Percentiles rank a stretch among this genome's conserved stretches.
Conservation (phyloP, 2,888 invertebrate species). For the Xanthia togata region DNA sequence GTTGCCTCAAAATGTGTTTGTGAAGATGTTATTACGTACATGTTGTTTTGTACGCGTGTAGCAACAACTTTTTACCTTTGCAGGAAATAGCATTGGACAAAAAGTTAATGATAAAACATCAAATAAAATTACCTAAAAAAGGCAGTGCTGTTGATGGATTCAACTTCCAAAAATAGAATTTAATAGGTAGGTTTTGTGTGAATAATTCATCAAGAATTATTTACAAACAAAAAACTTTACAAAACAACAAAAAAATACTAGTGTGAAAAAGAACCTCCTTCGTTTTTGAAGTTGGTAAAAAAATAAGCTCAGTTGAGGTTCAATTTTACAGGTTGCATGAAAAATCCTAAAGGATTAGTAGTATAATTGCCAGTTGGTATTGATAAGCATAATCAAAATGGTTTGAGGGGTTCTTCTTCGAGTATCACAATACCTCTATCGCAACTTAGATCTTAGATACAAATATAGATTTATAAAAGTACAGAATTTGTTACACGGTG, state of each 20-base stretch:
- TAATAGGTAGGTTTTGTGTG: not conserved
- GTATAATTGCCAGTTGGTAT: too few species aligned
- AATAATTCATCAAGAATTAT: not conserved
- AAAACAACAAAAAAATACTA: too few species aligned
- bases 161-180: not conserved
- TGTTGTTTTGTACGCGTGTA: not conserved
- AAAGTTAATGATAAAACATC: slow-evolving; percentile 21
- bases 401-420: not conserved
- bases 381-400: not conserved
- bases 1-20: not conserved
- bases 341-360: not conserved
- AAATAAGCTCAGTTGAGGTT: not conserved
- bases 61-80: slow-evolving; percentile 10
- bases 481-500: not conserved
- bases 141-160: not conserved
- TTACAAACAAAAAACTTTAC: not conserved
- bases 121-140: not conserved
- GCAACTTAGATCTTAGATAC: not conserved
- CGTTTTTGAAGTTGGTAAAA: too few species aligned
- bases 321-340: not conserved
- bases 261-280: too few species aligned
- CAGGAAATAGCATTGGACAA: slow-evolving; percentile 20
- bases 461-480: too few species aligned
- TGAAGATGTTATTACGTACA: not conserved
- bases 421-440: not conserved